Percentiles rank a stretch among this genome's conserved stretches.
Conservation (phyloP, 2,797 vertebrate species). For the Triplophysa yarkandensis region DNA sequence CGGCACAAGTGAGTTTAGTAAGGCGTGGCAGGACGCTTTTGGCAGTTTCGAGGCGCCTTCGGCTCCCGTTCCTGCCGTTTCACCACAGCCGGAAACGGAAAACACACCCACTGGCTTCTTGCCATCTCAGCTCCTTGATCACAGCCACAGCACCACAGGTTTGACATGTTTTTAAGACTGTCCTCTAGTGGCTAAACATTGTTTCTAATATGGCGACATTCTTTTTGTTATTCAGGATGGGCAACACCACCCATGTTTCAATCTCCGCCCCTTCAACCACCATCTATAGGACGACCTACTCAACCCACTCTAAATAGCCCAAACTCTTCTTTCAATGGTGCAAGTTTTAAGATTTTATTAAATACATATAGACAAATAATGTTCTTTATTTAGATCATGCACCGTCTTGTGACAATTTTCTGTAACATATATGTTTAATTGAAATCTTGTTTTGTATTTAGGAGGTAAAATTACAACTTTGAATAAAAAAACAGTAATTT, state of each 20-base stretch:
- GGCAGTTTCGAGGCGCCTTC: constrained; percentile 65
- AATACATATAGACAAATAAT: not conserved
- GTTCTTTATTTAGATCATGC: not conserved
- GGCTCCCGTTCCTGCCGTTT: not conserved
- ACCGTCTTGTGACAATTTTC: too few species aligned
- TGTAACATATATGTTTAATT: too few species aligned
- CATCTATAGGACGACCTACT: constrained; percentile 61
- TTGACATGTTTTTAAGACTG: not conserved
- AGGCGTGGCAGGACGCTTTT: constrained; percentile 75
- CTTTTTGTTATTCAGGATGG: constrained; percentile 72
- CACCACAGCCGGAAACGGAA: not conserved
- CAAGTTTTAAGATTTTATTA: not conserved
- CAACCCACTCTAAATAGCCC: constrained; percentile 66
- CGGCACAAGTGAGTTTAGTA: constrained; percentile 68
- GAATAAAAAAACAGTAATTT: too few species aligned
- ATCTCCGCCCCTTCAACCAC: constrained; percentile 70
- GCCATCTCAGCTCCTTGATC: constrained; percentile 86
- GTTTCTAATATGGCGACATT: not conserved
- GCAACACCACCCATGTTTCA: constrained; percentile 79
- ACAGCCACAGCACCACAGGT: constrained; percentile 79
- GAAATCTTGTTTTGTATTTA: too few species aligned
- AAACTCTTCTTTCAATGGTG: constrained; percentile 69
- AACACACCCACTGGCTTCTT: constrained; percentile 73
- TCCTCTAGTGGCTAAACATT: constrained; percentile 44
- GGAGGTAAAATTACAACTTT: too few species aligned